Percentiles rank a stretch among this genome's conserved stretches.
phyloP scores from a whole-genome alignment of 1,140 invertebrate genomes.

The Caerostris darwini region DNA sequence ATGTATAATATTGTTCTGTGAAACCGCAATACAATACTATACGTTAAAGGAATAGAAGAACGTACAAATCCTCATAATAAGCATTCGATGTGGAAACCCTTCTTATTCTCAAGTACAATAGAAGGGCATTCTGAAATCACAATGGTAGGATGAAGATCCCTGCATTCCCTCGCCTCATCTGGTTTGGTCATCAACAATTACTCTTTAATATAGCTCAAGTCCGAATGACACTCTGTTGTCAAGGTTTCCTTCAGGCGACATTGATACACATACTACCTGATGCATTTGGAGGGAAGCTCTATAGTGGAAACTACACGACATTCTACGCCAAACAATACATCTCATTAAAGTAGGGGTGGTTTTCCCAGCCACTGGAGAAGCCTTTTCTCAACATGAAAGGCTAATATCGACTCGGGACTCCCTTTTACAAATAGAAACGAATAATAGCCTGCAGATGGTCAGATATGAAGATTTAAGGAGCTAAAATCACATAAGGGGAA shows the following conservation, averaged over 20 bases:
- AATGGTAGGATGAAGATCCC: background rate
- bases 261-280: constrained; percentile 33
- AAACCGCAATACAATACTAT: too few species aligned
- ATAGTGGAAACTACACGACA: background rate
- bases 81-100: background rate
- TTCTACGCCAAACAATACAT: constrained; percentile 46
- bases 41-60: too few species aligned
- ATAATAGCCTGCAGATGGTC: background rate
- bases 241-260: constrained; percentile 2
- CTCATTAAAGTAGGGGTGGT: constrained; percentile 20
- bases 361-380: background rate
- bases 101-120: background rate
- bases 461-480: background rate
- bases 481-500: too few species aligned
- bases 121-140: background rate
- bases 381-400: background rate
- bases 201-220: constrained; percentile 51
- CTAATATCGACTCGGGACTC: background rate
- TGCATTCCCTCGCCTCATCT: background rate
- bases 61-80: background rate
- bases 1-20: too few species aligned
- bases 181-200: constrained; percentile 34
- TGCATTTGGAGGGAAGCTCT: constrained; percentile 39
- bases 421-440: background rate
- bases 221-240: background rate